Evolutionary conservation across 2,797 vertebrate species (phyloP), one percentile per base, ranked within the genome.

Genomic region (Schizopygopsis pylzovi): DNA sequence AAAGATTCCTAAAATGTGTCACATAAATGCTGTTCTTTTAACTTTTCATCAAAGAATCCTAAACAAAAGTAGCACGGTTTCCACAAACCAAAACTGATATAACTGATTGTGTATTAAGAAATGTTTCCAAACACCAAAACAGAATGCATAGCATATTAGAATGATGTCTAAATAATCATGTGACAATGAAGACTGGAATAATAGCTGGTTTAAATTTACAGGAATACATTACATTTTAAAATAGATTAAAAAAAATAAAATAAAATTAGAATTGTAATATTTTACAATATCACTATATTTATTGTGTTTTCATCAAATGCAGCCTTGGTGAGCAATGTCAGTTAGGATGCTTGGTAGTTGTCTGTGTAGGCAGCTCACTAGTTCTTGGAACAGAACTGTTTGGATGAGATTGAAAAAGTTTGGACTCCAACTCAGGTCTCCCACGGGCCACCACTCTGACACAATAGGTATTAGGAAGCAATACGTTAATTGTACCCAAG

Each of bases 401-500:
- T 52, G 33, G 49, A 77, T 56, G 25, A 61, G 76, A 45, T 43
- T 22, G 37, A 13, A 43, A 61, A 37, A 61, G 22, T 22, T 56
- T 61, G 15, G 56, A 61, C 77, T 79, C n/a, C 41, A 79, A 79
- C 7, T 39, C 77, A 18, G 54, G 37, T 6, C n/a, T 61, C 37
- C 37, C 77, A 79, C 9, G 63, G 13, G 79, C 10, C 61, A 67
- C 61, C 41, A 49, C 61, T 67, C 61, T 12, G 18, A 47, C 28
- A 67, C 77, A 67, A 39, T 41, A 33, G 10, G 18, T 15, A 20
- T 47, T 70, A 61, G 45, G 25, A 85, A 47, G 25, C 65, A 47
- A 70, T 67, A 61, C 2, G 76, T 71, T 70, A 79, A 33, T 59
- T 78, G 47, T n/a, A 70, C n/a, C 33, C 47, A 70, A 43, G 49